A percentile compares a stretch with the other conserved stretches of the same genome.
phyloP scores from a whole-genome alignment of 2,797 vertebrate genomes.

The Presbytis comata region DNA sequence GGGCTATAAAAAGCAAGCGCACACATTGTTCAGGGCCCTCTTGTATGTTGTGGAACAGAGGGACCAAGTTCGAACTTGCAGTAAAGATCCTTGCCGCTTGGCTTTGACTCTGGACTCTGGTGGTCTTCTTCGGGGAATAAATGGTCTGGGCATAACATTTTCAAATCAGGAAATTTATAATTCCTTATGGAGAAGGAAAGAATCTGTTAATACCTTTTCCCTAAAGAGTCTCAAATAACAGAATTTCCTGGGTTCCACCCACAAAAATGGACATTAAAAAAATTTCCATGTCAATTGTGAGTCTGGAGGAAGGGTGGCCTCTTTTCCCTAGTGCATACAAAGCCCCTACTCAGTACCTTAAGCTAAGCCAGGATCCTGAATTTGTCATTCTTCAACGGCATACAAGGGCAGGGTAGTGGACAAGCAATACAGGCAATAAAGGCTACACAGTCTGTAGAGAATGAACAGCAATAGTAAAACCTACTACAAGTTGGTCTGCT shows the following conservation, averaged over 20 bases:
- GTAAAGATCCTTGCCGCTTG: no score
- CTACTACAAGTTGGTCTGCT: neutral
- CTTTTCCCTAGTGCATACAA: rapidly evolving
- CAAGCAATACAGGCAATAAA: neutral
- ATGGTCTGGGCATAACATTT: no score
- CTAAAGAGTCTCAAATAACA: neutral
- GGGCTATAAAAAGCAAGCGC: no score
- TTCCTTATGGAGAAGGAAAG: neutral
- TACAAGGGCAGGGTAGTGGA: neutral
- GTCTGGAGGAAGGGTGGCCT: neutral
- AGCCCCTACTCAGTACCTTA: neutral
- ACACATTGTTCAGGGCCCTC: no score
- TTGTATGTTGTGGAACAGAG: no score
- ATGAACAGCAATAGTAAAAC: neutral
- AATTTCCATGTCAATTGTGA: neutral
- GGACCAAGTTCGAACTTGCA: no score
- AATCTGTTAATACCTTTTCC: neutral
- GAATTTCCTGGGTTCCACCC: neutral
- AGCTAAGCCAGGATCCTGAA: neutral
- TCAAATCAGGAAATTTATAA: neutral
- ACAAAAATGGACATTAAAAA: neutral
- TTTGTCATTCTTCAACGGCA: neutral
- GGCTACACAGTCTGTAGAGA: neutral
- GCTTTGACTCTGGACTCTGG: no score
- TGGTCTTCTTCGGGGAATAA: no score